Percentiles rank a stretch among this genome's conserved stretches.
Evolutionary conservation across 2,113 vertebrate genomes (phyloP).

Genomic region (Triplophysa rosa): DNA sequence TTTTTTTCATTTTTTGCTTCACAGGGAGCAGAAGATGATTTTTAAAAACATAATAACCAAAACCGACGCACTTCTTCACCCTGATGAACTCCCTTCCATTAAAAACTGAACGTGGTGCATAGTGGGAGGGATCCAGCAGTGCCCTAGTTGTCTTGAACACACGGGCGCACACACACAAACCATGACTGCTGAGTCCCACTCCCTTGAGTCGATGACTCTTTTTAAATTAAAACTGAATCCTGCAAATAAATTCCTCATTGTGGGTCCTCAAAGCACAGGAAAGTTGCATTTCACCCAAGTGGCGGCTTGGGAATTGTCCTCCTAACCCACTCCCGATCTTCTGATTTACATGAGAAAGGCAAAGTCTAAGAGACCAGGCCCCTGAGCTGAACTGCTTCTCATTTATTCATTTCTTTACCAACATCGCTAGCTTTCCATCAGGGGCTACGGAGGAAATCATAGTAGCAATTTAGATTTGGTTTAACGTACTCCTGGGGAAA

Average conservation of each 20-base stretch:
- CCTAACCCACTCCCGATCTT: constrained; percentile 67
- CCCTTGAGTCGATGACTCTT: constrained; percentile 82
- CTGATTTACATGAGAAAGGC: constrained; percentile 94
- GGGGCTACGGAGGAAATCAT: constrained; percentile 64
- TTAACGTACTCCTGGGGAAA: constrained; percentile 59
- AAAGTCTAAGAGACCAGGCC: constrained; percentile 66
- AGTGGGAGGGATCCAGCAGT: constrained; percentile 42
- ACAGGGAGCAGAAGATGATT: constrained; percentile 67
- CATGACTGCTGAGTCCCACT: constrained; percentile 57
- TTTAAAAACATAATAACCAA: constrained; percentile 76
- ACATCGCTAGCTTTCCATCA: constrained; percentile 66
- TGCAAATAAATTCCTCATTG: constrained; percentile 79
- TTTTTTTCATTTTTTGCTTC: constrained; percentile 65
- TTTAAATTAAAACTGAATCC: constrained; percentile 88
- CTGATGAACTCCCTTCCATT: constrained; percentile 36
- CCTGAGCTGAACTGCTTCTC: constrained; percentile 48
- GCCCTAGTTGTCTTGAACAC: constrained; percentile 38
- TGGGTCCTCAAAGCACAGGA: constrained; percentile 69
- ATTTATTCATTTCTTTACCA: constrained; percentile 71
- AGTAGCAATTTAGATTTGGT: constrained; percentile 69
- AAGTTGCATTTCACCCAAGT: constrained; percentile 86
- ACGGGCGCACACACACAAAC: not conserved
- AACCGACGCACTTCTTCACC: constrained; percentile 70
- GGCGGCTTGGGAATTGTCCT: constrained; percentile 83
- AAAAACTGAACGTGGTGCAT: constrained; percentile 51